Conservation (phyloP, 2,113 vertebrate genomes). For the Onychorhynchus coronatus region DNA sequence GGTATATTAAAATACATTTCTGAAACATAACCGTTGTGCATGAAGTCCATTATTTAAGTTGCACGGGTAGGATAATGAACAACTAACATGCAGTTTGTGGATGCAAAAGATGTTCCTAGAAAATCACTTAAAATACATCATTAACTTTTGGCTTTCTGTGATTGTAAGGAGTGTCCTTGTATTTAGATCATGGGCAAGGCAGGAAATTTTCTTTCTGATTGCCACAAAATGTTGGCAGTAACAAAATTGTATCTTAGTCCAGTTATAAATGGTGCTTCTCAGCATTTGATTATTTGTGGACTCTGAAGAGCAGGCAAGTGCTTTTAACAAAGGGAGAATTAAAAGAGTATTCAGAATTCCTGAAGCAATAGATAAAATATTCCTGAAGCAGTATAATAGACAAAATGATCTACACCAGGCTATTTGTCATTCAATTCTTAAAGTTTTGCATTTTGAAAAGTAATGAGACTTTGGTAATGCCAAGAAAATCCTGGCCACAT, state of each 20-base stretch:
- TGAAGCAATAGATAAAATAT: not conserved
- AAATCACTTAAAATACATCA: not conserved
- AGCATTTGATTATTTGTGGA: not conserved
- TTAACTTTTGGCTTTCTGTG: not conserved
- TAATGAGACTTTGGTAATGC: not conserved
- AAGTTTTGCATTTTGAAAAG: not conserved
- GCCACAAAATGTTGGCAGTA: not conserved
- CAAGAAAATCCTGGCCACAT: not conserved
- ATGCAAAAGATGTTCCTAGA: not conserved
- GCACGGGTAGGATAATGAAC: too few species aligned
- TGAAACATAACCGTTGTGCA: not conserved
- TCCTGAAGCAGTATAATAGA: not conserved
- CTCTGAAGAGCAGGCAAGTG: not conserved
- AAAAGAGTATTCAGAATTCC: not conserved
- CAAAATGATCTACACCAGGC: not conserved
- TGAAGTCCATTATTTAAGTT: not conserved
- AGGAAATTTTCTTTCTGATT: not conserved
- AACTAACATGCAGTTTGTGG: not conserved
- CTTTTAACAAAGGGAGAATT: not conserved
- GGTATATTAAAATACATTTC: not conserved
- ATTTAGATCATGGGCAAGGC: rapidly evolving
- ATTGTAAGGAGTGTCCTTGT: not conserved
- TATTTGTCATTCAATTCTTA: not conserved
- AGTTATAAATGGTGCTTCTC: not conserved
- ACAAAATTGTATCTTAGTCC: not conserved